Percentiles rank a stretch among this genome's conserved stretches.
Evolutionary conservation across 2,113 vertebrate species (phyloP).

Genomic region (Scortum barcoo): DNA sequence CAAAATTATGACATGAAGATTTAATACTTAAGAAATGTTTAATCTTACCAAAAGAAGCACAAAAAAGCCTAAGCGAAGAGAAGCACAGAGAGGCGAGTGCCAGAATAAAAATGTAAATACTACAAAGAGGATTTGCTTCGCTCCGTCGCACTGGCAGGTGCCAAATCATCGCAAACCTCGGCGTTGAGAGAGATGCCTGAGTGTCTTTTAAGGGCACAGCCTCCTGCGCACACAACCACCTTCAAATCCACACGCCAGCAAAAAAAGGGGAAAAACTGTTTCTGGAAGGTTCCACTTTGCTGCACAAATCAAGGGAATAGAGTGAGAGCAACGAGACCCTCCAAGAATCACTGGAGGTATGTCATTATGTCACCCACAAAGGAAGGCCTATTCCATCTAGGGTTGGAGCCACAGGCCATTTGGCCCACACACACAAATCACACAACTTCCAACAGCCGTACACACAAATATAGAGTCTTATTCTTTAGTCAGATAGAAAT

Average conservation of each 20-base stretch:
- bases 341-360: constrained; percentile 74
- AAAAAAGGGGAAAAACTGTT: constrained; percentile 35
- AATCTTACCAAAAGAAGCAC: background rate
- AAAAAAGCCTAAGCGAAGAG: background rate
- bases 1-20: background rate
- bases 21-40: background rate
- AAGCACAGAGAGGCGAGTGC: background rate
- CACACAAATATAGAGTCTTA: constrained; percentile 61
- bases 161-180: constrained; percentile 39
- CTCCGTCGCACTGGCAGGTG: constrained; percentile 31
- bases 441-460: constrained; percentile 56
- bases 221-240: constrained; percentile 15
- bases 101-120: constrained; percentile 36
- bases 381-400: constrained; percentile 74
- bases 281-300: constrained; percentile 61
- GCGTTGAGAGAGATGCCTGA: constrained; percentile 39
- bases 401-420: constrained; percentile 66
- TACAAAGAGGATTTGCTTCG: constrained; percentile 41
- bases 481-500: constrained; percentile 59
- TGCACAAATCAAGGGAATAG: constrained; percentile 53
- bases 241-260: constrained; percentile 44
- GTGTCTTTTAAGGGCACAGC: constrained; percentile 51
- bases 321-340: constrained; percentile 65
- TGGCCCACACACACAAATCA: constrained; percentile 67
- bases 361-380: constrained; percentile 82